Evolutionary conservation across 2,797 vertebrate species (phyloP).

Genomic region (Rhodeus uyekii): DNA sequence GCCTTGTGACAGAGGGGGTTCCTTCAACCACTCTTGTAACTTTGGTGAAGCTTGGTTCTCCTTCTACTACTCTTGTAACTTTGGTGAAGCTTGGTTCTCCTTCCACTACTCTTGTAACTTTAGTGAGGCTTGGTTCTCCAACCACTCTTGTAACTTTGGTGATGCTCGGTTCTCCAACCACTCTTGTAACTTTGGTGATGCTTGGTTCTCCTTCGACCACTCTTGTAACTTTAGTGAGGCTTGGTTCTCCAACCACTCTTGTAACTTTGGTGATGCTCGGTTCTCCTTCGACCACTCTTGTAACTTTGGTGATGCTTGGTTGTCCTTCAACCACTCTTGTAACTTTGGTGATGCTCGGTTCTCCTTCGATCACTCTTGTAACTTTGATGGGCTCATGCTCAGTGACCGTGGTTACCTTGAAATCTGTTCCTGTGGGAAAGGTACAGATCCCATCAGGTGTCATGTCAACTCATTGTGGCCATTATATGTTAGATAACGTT

Average conservation of each 20-base stretch:
- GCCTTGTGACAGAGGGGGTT: slow-evolving; percentile 29
- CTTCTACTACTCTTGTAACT: slow-evolving; percentile 70
- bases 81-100: slow-evolving; percentile 62
- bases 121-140: slow-evolving; percentile 64
- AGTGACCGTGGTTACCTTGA: slow-evolving; percentile 52
- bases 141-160: slow-evolving; percentile 63
- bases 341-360: slow-evolving; percentile 66
- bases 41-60: slow-evolving; percentile 67
- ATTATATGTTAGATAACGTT: background rate
- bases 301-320: background rate
- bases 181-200: slow-evolving; percentile 63
- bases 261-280: slow-evolving; percentile 77
- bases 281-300: slow-evolving; percentile 67
- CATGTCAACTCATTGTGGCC: background rate
- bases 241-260: slow-evolving; percentile 70
- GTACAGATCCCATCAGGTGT: background rate
- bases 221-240: slow-evolving; percentile 77
- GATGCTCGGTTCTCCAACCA: slow-evolving; percentile 69
- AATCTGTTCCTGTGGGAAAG: slow-evolving; percentile 66
- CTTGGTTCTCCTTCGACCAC: slow-evolving; percentile 74
- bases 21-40: slow-evolving; percentile 48
- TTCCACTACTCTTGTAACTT: slow-evolving; percentile 69
- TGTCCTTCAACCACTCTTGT: slow-evolving; percentile 10
- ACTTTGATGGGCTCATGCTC: slow-evolving; percentile 14
- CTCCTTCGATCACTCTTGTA: slow-evolving; percentile 72